Evolutionary conservation across 2,888 invertebrate species (phyloP).

Genomic region (Hirtodrosophila confusa): DNA sequence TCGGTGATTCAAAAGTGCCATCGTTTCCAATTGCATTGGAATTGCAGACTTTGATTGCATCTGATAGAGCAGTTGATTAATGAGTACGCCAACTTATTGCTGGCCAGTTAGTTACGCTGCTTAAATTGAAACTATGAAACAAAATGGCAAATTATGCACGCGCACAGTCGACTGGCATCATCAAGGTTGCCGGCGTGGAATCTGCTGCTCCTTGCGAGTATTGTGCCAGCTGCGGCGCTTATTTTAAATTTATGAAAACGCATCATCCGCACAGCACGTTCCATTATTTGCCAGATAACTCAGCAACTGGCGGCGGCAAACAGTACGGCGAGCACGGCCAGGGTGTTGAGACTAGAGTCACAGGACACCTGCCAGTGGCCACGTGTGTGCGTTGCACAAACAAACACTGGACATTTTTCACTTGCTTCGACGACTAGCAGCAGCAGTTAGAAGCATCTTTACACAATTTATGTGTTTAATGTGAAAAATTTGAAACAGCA

Average conservation of each 20-base stretch:
- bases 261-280: conserved; percentile 80
- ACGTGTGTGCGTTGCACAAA: conserved; percentile 39
- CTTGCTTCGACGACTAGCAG: conserved; percentile 55
- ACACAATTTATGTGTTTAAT: conserved; percentile 71
- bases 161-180: conserved; percentile 37
- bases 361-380: conserved; percentile 46
- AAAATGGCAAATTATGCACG: conserved; percentile 63
- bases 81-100: conserved; percentile 11
- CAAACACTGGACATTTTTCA: conserved; percentile 78
- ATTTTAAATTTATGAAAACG: conserved; percentile 80
- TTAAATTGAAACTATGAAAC: conserved; percentile 36
- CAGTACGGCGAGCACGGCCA: conserved; percentile 60
- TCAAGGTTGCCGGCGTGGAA: conserved; percentile 10
- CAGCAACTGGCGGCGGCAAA: conserved; percentile 72
- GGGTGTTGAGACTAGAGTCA: conserved; percentile 58
- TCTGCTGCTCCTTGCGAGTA: conserved; percentile 29
- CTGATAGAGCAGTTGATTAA: conserved; percentile 37
- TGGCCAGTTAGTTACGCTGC: conserved; percentile 17
- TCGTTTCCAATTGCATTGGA: too few relatives aligned
- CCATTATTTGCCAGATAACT: conserved; percentile 80
- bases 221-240: conserved; percentile 66
- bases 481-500: conserved; percentile 72
- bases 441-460: conserved; percentile 51
- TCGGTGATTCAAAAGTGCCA: not conserved
- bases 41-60: conserved; percentile 4